Conservation (phyloP, 2,113 vertebrate genomes). For the Burhinus oedicnemus region DNA sequence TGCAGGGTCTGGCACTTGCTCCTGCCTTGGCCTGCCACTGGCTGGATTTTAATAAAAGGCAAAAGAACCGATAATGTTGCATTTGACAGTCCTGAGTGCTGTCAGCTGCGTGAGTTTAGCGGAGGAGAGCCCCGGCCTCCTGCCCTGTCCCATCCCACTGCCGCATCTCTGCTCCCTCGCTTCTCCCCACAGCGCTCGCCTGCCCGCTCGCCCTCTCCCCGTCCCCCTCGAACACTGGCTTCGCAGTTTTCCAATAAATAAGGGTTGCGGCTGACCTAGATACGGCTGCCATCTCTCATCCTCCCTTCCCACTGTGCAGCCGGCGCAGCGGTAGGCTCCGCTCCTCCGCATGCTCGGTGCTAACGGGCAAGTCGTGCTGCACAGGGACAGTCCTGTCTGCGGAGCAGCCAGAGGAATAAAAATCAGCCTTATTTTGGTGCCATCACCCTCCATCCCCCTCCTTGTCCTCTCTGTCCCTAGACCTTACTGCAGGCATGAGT, state of each 20-base stretch:
- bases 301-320: background rate
- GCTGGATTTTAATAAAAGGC: background rate
- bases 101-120: too few relatives aligned
- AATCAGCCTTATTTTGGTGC: rapidly evolving
- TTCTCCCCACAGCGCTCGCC: background rate
- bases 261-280: background rate
- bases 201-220: background rate
- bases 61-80: rapidly evolving
- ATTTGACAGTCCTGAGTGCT: rapidly evolving
- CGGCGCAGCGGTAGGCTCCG: background rate
- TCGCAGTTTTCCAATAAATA: rapidly evolving
- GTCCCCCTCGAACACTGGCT: background rate
- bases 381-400: background rate
- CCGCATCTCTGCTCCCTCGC: background rate
- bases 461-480: background rate
- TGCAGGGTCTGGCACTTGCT: background rate
- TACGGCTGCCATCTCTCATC: background rate
- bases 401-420: too few relatives aligned
- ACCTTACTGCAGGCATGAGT: background rate
- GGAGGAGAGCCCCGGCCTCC: background rate
- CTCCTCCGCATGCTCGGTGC: rapidly evolving
- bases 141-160: background rate
- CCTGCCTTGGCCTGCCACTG: background rate
- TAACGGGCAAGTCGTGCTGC: background rate
- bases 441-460: rapidly evolving